phyloP scores from a whole-genome alignment of 2,113 vertebrate genomes.

The Paralichthys olivaceus region DNA sequence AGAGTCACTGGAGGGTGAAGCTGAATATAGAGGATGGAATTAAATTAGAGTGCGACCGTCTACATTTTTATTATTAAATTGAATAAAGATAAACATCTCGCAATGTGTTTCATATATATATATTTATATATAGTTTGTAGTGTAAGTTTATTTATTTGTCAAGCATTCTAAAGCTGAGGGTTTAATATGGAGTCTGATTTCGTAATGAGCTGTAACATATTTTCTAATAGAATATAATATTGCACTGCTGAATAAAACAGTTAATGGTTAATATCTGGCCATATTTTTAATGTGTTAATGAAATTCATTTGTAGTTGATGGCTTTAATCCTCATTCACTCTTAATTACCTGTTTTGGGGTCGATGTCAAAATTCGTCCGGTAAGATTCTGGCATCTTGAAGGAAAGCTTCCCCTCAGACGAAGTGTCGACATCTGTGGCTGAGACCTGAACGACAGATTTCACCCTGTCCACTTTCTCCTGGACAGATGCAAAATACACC shows the following conservation, averaged over 20 bases:
- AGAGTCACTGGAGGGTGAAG: neutral
- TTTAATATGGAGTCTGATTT: too few species aligned
- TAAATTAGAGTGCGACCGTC: too few species aligned
- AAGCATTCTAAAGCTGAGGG: too few species aligned
- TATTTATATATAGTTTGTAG: too few species aligned
- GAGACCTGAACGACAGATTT: conserved; percentile 86
- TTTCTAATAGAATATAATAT: too few species aligned
- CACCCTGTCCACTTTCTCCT: conserved; percentile 86
- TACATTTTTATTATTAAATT: too few species aligned
- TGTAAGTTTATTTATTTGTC: too few species aligned
- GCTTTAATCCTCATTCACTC: neutral
- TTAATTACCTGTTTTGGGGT: conserved; percentile 87
- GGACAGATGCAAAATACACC: conserved; percentile 89
- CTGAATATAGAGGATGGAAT: too few species aligned
- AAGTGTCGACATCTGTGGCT: conserved; percentile 88
- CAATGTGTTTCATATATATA: too few species aligned
- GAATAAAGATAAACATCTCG: too few species aligned
- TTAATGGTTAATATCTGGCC: neutral
- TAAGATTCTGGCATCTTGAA: conserved; percentile 90
- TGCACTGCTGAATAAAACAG: too few species aligned
- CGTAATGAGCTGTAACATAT: neutral
- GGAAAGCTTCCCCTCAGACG: conserved; percentile 88
- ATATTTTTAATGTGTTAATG: neutral
- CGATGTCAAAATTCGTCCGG: conserved; percentile 84
- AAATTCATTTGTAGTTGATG: neutral